Evolutionary conservation across 2,113 vertebrate genomes (phyloP).

Genomic region (Anoplopoma fimbria): DNA sequence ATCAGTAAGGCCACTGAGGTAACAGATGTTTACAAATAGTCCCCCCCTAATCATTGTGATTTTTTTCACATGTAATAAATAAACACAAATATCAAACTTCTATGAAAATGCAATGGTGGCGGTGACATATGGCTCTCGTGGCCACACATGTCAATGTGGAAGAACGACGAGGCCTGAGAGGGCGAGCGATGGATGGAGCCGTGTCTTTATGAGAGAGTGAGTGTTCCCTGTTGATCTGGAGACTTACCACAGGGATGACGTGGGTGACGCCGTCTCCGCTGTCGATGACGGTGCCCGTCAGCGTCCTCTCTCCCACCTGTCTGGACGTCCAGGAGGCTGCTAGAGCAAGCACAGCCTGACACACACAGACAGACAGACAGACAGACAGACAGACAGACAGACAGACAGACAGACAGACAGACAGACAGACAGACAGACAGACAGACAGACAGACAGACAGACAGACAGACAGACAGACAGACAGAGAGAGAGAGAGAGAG

Average conservation of each 20-base stretch:
- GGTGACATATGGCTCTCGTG: neutral
- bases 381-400: constrained; percentile 80
- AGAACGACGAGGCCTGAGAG: neutral
- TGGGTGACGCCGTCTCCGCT: constrained; percentile 98
- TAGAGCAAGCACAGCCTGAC: constrained; percentile 95
- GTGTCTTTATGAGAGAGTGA: neutral
- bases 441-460: constrained; percentile 87
- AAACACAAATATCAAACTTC: neutral
- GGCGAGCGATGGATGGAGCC: neutral
- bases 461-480: neutral
- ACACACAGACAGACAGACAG: constrained; percentile 1
- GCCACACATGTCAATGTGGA: neutral
- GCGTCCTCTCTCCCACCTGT: constrained; percentile 95
- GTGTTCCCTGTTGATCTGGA: neutral
- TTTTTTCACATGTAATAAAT: neutral
- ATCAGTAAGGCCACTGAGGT: neutral
- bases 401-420: constrained; percentile 79
- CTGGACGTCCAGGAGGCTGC: constrained; percentile 98
- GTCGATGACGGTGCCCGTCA: constrained; percentile 98
- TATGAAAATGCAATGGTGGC: neutral
- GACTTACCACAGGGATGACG: constrained; percentile 97
- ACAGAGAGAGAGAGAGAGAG: no score
- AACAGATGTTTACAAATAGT: neutral
- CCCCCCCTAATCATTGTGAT: neutral
- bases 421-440: neutral